A percentile compares a stretch with the other conserved stretches of the same genome.
Evolutionary conservation across 2,888 invertebrate genomes (phyloP).

Genomic region (Athetis lepigone): DNA sequence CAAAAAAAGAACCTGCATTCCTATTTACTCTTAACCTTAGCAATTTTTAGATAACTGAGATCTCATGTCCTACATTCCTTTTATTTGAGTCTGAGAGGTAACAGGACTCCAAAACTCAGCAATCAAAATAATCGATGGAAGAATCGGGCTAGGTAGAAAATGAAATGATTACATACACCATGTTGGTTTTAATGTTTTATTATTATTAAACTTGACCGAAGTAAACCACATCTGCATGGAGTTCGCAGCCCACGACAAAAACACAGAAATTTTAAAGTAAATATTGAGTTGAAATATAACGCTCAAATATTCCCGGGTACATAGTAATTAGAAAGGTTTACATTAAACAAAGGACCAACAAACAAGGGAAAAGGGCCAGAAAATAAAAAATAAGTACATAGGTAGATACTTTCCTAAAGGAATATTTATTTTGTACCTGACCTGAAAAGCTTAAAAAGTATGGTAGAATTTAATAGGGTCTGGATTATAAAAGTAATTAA

Average conservation of each 20-base stretch:
- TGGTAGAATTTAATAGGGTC: conserved; percentile 29
- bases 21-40: no score
- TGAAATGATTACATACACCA: no score
- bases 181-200: no score
- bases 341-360: conserved; percentile 30
- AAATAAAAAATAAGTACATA: conserved; percentile 34
- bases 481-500: conserved; percentile 27
- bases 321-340: conserved; percentile 38
- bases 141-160: no score
- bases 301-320: conserved; percentile 19
- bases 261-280: conserved; percentile 17
- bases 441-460: conserved; percentile 30
- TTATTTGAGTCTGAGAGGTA: no score
- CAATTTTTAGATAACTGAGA: no score
- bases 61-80: no score
- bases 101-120: no score
- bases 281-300: conserved; percentile 27
- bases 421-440: conserved; percentile 39
- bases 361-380: conserved; percentile 24
- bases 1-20: no score
- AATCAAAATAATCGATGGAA: no score
- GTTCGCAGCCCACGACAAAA: background rate
- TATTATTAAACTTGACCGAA: no score
- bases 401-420: conserved; percentile 9
- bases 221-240: no score